Evolutionary conservation across 2,888 invertebrate genomes (phyloP), one percentile per base, ranked within the genome.

Genomic region (Dicranocentrus wangi): DNA sequence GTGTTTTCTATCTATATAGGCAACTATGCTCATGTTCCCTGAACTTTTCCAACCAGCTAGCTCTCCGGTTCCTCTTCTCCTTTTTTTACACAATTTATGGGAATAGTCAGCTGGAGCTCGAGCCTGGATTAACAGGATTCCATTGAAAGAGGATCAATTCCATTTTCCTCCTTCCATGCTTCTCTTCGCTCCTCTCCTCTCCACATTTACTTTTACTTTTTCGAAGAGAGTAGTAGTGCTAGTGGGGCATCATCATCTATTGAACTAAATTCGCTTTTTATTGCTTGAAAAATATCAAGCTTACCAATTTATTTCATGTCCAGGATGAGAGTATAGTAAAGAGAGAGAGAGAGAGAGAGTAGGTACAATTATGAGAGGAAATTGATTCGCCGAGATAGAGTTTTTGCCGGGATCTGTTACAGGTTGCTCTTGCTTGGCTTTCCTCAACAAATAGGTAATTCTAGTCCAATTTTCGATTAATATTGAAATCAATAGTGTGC

Each of bases 21-120:
- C n/a, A n/a, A n/a, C n/a, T n/a, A n/a, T n/a, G n/a, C n/a, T n/a
- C n/a, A n/a, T n/a, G n/a, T n/a, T n/a, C n/a, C n/a, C n/a, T n/a
- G n/a, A n/a, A n/a, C n/a, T n/a, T n/a, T n/a, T n/a, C n/a, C n/a
- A n/a, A n/a, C n/a, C n/a, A n/a, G n/a, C n/a, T n/a, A n/a, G n/a
- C n/a, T 32, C 32, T 32, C 32, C 17, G 15, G 47, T 32, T 69
- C 47, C 23, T 69, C 39, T 32, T 27, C 61, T 51, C 58, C 42
- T 58, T 13, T 63, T 32, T 63, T 72, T 47, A 61, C 72, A 51
- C 66, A 60, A 72, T 63, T 72, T 63, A 61, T 83, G 84, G 82
- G 84, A 84, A 84, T 80, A 81, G 81, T 73, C 84, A 84, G 81
- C 84, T 84, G 84, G 81, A 80, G 76, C 27, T 60, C 21, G 72